Percentiles rank a stretch among this genome's conserved stretches.
Evolutionary conservation across 2,888 invertebrate genomes (phyloP).

Genomic region (Ametastegia equiseti): DNA sequence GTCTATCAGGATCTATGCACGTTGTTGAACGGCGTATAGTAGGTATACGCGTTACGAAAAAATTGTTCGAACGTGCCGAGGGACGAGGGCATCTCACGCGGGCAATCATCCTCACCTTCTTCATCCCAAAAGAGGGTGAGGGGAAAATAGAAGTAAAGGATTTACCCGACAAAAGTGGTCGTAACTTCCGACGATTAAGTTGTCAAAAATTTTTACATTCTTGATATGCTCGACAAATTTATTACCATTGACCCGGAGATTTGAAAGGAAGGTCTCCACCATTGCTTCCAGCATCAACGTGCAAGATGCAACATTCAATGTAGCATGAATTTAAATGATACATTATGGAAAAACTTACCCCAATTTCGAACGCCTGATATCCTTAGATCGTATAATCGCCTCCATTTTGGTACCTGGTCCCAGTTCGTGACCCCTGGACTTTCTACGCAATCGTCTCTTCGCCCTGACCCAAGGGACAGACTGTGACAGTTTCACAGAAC

Average conservation of each 20-base stretch:
- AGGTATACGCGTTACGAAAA: conserved; percentile 58
- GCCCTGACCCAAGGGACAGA: conserved; percentile 54
- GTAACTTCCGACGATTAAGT: conserved; percentile 57
- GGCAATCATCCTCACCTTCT: conserved; percentile 28
- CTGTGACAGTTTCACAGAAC: conserved; percentile 49
- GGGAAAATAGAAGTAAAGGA: too few species aligned
- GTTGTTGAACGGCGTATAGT: conserved; percentile 38
- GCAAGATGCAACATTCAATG: neutral
- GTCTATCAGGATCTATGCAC: conserved; percentile 48
- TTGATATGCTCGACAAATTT: neutral
- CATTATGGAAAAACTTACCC: conserved; percentile 4
- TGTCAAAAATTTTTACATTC: conserved; percentile 38
- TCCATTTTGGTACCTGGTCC: conserved; percentile 17
- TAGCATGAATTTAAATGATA: neutral
- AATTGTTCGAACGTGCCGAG: conserved; percentile 66
- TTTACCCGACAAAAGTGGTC: conserved; percentile 58
- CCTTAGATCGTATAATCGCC: neutral
- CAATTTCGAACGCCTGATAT: conserved; percentile 15
- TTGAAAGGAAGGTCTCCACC: neutral
- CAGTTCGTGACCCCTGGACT: conserved; percentile 49
- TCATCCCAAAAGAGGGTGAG: neutral
- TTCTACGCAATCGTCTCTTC: conserved; percentile 55
- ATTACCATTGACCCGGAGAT: conserved; percentile 15
- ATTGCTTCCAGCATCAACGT: neutral
- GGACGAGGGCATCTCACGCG: conserved; percentile 48